Evolutionary conservation across 2,797 vertebrate genomes (phyloP).

Genomic region (Neoniphon sammara): DNA sequence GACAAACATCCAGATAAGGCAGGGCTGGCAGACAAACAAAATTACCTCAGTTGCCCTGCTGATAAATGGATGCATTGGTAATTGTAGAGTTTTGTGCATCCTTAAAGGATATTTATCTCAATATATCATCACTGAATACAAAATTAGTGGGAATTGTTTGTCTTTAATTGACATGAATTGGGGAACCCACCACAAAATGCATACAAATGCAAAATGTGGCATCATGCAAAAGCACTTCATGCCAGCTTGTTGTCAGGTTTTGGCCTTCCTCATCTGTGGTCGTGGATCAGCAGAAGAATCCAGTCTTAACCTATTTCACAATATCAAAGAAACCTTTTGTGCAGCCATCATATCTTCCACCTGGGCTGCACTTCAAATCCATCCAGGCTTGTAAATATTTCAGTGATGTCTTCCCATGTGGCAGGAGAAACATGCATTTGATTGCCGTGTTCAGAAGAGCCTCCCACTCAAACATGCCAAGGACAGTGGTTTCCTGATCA

Average conservation of each 20-base stretch:
- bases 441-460: slow-evolving; percentile 38
- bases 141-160: too few species aligned
- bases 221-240: background rate
- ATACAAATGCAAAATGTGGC: background rate
- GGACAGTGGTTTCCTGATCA: slow-evolving; percentile 30
- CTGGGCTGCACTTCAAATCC: slow-evolving; percentile 30
- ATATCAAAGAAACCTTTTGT: slow-evolving; percentile 5
- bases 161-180: too few species aligned
- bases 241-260: background rate
- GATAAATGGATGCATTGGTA: background rate
- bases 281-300: background rate
- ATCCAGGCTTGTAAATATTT: slow-evolving; percentile 57
- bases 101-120: background rate
- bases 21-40: too few species aligned
- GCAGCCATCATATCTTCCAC: slow-evolving; percentile 4
- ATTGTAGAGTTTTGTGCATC: background rate
- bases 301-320: background rate
- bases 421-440: slow-evolving; percentile 40
- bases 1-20: background rate
- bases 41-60: too few species aligned
- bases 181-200: background rate
- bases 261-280: background rate
- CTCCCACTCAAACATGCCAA: slow-evolving; percentile 25
- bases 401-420: slow-evolving; percentile 42
- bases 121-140: too few species aligned